Percentiles rank a stretch among this genome's conserved stretches.
Evolutionary conservation across 2,113 vertebrate genomes (phyloP).

Genomic region (Sapayoa aenigma): DNA sequence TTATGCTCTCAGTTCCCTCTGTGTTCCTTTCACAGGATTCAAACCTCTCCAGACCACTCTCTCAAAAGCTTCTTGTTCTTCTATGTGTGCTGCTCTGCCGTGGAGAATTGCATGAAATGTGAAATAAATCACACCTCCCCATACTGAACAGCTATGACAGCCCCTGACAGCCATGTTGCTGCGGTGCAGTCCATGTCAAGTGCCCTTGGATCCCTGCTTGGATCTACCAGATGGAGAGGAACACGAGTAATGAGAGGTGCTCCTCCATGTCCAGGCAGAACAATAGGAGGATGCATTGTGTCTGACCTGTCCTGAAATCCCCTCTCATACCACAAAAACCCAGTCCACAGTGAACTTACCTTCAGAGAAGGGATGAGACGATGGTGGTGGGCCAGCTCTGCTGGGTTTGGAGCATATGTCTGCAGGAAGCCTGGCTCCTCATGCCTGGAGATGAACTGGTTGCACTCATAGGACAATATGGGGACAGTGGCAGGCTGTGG

Average conservation of each 20-base stretch:
- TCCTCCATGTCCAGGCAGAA: background rate
- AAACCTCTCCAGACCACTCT: background rate
- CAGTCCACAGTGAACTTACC: background rate
- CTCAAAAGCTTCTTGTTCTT: background rate
- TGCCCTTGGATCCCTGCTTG: background rate
- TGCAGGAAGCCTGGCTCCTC: background rate
- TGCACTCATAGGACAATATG: rapidly evolving
- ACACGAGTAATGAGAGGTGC: background rate
- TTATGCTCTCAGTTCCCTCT: background rate
- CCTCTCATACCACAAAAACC: rapidly evolving
- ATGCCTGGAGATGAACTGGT: background rate
- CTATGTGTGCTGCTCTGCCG: background rate
- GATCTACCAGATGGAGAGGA: background rate
- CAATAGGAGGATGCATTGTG: rapidly evolving
- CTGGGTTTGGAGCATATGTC: rapidly evolving
- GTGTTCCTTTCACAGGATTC: background rate
- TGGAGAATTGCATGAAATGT: background rate
- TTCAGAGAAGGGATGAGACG: rapidly evolving
- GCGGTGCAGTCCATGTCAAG: background rate
- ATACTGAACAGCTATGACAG: background rate
- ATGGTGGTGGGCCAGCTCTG: background rate
- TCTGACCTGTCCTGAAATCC: background rate
- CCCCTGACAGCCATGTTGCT: background rate
- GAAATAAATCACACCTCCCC: background rate
- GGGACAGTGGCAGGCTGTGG: background rate